These are phyloP conservation scores for Abramis brama DNA, from an alignment of 2,113 vertebrate species.

Conservation along the genomic window DNA sequence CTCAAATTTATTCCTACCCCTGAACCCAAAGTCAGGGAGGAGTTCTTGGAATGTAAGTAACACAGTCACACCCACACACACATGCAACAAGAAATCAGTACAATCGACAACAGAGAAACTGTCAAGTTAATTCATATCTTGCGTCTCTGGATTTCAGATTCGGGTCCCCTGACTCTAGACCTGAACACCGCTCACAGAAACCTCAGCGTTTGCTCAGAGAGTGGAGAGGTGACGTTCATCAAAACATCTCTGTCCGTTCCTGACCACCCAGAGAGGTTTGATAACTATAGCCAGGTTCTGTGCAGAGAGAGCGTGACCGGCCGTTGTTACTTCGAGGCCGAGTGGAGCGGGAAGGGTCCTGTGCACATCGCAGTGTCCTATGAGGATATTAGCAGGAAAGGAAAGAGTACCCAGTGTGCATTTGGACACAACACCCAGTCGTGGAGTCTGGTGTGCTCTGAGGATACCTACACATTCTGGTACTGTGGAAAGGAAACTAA, in stretches of 20 bases:
- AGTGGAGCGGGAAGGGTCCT: slow-evolving; percentile 1
- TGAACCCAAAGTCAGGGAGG: slow-evolving; percentile 30
- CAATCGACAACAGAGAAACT: not conserved
- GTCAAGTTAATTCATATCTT: not conserved
- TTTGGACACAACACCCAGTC: slow-evolving; percentile 43
- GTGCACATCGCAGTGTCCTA: slow-evolving; percentile 29
- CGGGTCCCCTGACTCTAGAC: slow-evolving; percentile 37
- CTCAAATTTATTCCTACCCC: slow-evolving; percentile 40
- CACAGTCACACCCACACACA: not conserved
- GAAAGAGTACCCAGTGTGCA: slow-evolving; percentile 13
- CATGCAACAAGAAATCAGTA: not conserved
- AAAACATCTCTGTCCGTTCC: not conserved
- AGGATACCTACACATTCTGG: slow-evolving; percentile 4
- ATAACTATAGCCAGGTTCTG: slow-evolving; percentile 25
- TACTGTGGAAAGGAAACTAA: slow-evolving; percentile 13
- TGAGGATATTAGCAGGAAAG: slow-evolving; percentile 25
- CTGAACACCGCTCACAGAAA: slow-evolving; percentile 36
- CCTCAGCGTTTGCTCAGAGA: not conserved
- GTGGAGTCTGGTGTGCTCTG: slow-evolving; percentile 45
- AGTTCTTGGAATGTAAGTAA: slow-evolving; percentile 41
- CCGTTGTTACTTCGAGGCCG: slow-evolving; percentile 34
- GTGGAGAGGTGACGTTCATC: not conserved
- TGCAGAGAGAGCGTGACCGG: slow-evolving; percentile 34
- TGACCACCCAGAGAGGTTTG: slow-evolving; percentile 42
- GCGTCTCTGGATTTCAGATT: slow-evolving; percentile 35